Conservation (phyloP, 2,113 vertebrate species). For the Ailuropoda melanoleuca region DNA sequence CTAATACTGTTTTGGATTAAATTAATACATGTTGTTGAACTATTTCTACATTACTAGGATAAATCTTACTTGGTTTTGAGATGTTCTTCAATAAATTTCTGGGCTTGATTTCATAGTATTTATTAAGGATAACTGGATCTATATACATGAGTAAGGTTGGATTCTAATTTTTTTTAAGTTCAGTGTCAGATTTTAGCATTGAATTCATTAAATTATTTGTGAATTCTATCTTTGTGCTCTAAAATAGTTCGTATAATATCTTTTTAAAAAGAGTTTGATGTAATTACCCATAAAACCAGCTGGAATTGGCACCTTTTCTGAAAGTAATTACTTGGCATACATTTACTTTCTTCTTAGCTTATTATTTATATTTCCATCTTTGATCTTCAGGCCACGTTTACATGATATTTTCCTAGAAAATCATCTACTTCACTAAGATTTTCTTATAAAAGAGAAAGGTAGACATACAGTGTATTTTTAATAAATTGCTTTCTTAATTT, state of each 20-base stretch:
- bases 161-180: not conserved
- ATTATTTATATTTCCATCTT: not conserved
- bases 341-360: not conserved
- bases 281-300: not conserved
- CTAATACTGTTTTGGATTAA: not conserved
- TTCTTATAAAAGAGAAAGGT: not conserved
- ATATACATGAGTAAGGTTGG: not conserved
- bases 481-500: not conserved
- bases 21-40: not conserved
- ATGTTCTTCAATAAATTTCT: conserved; percentile 12
- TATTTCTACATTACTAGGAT: not conserved
- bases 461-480: not conserved
- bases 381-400: not conserved
- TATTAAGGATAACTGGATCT: not conserved
- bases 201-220: not conserved
- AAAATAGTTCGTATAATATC: not conserved
- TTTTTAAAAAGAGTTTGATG: not conserved
- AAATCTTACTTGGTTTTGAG: conserved; percentile 30
- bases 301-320: not conserved
- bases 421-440: not conserved
- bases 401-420: not conserved
- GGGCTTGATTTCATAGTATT: not conserved
- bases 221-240: not conserved
- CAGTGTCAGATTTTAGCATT: not conserved
- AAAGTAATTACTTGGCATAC: not conserved